A percentile compares a stretch with the other conserved stretches of the same genome.
phyloP scores from a whole-genome alignment of 2,888 invertebrate species.

The Ischnus inquisitorius region DNA sequence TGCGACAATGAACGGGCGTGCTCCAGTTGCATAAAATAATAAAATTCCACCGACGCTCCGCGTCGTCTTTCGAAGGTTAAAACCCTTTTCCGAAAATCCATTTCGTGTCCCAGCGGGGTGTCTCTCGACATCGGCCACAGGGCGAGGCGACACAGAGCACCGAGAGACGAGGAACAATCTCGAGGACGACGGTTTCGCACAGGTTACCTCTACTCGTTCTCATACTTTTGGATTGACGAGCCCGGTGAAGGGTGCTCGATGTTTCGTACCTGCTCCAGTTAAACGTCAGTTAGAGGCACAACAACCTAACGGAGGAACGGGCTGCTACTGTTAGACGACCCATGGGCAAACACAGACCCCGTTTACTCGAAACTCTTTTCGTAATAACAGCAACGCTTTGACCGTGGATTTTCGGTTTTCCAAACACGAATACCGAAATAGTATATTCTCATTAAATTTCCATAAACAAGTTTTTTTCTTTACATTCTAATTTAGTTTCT shows the following conservation, averaged over 20 bases:
- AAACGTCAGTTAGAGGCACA: conserved; percentile 72
- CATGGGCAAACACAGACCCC: conserved; percentile 39
- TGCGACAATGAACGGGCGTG: conserved; percentile 76
- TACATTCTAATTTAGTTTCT: background rate
- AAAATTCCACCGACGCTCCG: conserved; percentile 68
- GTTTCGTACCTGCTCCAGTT: conserved; percentile 80
- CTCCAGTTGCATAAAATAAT: conserved; percentile 81
- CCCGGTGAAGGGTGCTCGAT: conserved; percentile 64
- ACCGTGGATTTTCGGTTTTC: background rate
- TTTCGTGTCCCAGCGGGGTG: conserved; percentile 68
- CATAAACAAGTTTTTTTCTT: background rate
- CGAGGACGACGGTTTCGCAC: background rate
- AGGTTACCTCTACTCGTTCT: conserved; percentile 53
- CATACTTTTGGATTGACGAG: conserved; percentile 68
- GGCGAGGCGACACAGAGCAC: conserved; percentile 29
- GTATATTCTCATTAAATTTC: background rate
- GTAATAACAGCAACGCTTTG: background rate
- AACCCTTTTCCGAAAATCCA: conserved; percentile 77
- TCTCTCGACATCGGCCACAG: conserved; percentile 50
- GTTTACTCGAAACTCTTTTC: conserved; percentile 29
- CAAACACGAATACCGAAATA: background rate
- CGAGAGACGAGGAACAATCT: background rate
- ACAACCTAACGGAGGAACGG: conserved; percentile 68
- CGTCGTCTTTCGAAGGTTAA: conserved; percentile 72
- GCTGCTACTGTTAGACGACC: conserved; percentile 68